These are phyloP conservation scores for Phylloscopus collybita DNA, from an alignment of 2,797 vertebrate genomes.

Conservation along the genomic window DNA sequence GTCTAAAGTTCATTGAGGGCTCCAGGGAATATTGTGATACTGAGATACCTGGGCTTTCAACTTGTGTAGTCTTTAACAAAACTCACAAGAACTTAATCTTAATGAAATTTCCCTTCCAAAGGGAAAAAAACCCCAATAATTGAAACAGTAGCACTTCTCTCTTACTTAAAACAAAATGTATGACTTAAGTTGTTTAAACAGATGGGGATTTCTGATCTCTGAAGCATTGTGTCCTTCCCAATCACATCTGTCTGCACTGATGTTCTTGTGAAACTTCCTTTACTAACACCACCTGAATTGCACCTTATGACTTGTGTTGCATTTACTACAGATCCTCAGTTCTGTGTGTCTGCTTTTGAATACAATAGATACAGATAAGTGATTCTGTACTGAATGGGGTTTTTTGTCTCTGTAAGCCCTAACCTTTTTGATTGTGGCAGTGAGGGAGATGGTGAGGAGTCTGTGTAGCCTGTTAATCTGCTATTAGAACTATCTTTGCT, in stretches of 20 bases:
- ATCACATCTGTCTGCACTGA: not conserved
- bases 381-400: not conserved
- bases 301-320: not conserved
- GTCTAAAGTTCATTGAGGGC: not conserved
- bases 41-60: not conserved
- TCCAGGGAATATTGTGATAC: not conserved
- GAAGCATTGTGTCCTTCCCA: not conserved
- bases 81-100: not conserved
- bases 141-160: not conserved
- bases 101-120: not conserved
- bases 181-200: not conserved
- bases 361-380: not conserved
- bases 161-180: not conserved
- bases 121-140: not conserved
- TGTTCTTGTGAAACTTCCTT: not conserved
- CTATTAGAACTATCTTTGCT: not conserved
- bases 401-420: not conserved
- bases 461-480: not conserved
- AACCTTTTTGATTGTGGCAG: not conserved
- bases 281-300: not conserved
- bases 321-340: not conserved
- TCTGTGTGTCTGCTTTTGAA: not conserved
- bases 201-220: not conserved
- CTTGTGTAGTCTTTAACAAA: not conserved
- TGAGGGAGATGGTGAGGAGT: not conserved